phyloP scores from a whole-genome alignment of 2,113 vertebrate species.

The Menura novaehollandiae region DNA sequence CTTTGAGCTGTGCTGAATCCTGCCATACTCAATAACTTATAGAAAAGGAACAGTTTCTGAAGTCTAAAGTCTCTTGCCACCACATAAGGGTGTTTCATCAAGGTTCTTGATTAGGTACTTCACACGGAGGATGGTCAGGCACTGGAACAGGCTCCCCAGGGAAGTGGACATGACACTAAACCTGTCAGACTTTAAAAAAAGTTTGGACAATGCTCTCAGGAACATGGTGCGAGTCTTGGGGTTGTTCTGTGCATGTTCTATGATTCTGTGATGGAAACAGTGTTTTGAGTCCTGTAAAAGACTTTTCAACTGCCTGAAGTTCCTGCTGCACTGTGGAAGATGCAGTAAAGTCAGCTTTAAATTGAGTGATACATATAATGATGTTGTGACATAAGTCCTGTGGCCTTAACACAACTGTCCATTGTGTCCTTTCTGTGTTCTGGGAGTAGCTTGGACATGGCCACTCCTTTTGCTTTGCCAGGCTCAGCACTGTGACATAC shows the following conservation, averaged over 20 bases:
- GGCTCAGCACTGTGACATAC: not conserved
- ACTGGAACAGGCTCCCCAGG: not conserved
- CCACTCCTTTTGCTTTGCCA: not conserved
- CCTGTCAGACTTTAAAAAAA: not conserved
- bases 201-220: not conserved
- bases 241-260: not conserved
- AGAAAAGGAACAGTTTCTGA: not conserved
- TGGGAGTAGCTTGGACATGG: not conserved
- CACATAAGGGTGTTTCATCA: not conserved
- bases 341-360: not conserved
- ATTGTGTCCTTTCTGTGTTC: not conserved
- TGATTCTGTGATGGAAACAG: not conserved
- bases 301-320: not conserved
- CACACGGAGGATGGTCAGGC: too few relatives aligned
- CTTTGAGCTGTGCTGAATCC: not conserved
- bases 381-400: not conserved
- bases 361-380: not conserved
- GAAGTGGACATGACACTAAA: not conserved
- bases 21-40: not conserved
- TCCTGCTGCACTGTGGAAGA: not conserved
- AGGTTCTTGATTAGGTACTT: not conserved
- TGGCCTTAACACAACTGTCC: not conserved
- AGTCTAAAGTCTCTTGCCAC: not conserved
- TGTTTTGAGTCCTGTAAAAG: not conserved
- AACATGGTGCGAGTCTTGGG: not conserved